Evolutionary conservation across 2,797 vertebrate genomes (phyloP).

Genomic region (Sciaenops ocellatus): DNA sequence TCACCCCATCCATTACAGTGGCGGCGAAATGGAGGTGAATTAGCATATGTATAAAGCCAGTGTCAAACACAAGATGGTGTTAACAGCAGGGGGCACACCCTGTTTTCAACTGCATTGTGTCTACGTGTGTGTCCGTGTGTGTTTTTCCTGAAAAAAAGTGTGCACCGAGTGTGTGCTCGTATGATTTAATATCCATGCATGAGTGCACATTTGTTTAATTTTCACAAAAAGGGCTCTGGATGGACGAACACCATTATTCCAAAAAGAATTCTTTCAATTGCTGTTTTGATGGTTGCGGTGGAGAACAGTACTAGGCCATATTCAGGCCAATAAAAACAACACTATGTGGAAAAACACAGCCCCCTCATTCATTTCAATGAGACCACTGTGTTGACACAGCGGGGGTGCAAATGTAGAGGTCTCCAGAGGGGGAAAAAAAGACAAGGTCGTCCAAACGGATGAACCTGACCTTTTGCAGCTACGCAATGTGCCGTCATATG

Average conservation of each 20-base stretch:
- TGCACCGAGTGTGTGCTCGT: slow-evolving; percentile 4
- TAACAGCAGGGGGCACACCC: slow-evolving; percentile 71
- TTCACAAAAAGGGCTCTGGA: slow-evolving; percentile 26
- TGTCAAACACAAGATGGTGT: slow-evolving; percentile 80
- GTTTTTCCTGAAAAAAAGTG: slow-evolving; percentile 26
- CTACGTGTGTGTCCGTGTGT: slow-evolving; percentile 32
- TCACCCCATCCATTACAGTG: slow-evolving; percentile 75
- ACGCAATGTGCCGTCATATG: not conserved
- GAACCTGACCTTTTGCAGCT: not conserved
- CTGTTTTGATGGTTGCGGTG: not conserved
- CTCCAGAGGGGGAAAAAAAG: not conserved
- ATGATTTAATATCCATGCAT: slow-evolving; percentile 48
- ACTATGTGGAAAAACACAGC: not conserved
- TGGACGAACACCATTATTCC: not conserved
- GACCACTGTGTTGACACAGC: not conserved
- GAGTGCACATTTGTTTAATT: slow-evolving; percentile 49
- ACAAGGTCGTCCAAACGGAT: not conserved
- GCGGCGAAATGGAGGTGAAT: slow-evolving; percentile 75
- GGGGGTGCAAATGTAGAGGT: not conserved
- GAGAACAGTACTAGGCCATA: not conserved
- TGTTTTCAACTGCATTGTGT: slow-evolving; percentile 53
- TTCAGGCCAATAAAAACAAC: slow-evolving; percentile 1
- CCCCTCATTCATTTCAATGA: slow-evolving; percentile 2
- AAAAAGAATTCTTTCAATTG: not conserved
- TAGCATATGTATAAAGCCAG: slow-evolving; percentile 78